Evolutionary conservation across 2,888 invertebrate genomes (phyloP), one percentile per base, ranked within the genome.

Genomic region (Calameuta pallipes): DNA sequence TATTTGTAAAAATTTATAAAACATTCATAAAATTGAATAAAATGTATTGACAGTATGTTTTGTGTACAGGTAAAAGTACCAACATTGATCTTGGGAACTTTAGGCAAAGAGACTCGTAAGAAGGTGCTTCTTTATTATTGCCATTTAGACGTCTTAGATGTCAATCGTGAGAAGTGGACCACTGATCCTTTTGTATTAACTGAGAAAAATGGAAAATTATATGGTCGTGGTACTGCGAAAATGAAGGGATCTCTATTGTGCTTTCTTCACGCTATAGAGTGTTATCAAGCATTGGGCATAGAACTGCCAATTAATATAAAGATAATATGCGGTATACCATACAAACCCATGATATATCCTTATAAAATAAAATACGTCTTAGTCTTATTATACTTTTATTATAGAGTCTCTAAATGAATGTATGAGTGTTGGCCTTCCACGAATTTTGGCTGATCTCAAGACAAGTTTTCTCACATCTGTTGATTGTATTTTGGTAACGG

Each of bases 221-320:
- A 90, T 81, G 93, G 93, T 6, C 89, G 89, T 68, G 93, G 93
- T 2, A 88, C 90, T 0, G 90, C 91, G 4, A 90, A 87, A 76
- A 92, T 92, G 78, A 93, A 93, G 84, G 92, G 92, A 0, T 88
- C 91, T 1, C 81, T 93, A 35, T 83, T 93, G 75, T 89, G 90
- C 78, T 93, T 93, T 90, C 86, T 93, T 69, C 92, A 92, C 76
- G 90, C 90, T 0, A 85, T 93, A 15, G 85, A 91, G 79, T 89
- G 89, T 6, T 92, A 92, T 80, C 88, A 89, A 77, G 79, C 85
- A 13, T 83, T 87, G 3, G 85, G 89, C 11, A 85, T 91, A 13
- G 87, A 89, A 13, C 31, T 93, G 3, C 93, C 93, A 0, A 90
- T 93, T 1, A 93, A 92, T 82, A 82, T 93, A 4, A 92, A 92